Evolutionary conservation across 2,797 vertebrate genomes (phyloP), one percentile per base, ranked within the genome.

Genomic region (Orestias chungarensis): DNA sequence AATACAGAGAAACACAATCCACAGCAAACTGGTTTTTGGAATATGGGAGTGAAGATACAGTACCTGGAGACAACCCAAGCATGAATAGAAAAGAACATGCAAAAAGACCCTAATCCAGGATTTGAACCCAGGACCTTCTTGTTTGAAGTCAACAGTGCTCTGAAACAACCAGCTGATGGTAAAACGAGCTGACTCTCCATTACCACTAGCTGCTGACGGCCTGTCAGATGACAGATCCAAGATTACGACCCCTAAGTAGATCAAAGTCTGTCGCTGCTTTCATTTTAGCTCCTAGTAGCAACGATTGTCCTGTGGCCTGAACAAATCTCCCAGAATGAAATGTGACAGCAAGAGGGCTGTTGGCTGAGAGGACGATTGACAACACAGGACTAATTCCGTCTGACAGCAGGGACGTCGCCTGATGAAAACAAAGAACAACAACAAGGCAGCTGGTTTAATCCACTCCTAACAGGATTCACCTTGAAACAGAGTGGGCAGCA

Each of bases 361-460:
- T 64, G 25, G 42, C 70, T 49, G 61, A 66, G 49, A 69, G 66
- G 46, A 62, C 81, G 85, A 83, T 76, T 79, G 86, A 89, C 89
- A 87, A 69, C 81, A 86, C 78, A 86, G 75, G 77, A 38, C 66
- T 89, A 92, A 93, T 84, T 62, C 78, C 68, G 86, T 79, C 70
- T 88, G 90, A 92, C 90, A 90, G 68, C 14, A 17, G 70, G 54
- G 64, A 82, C 76, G 67, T 72, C 89, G 90, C 83, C 84, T 66
- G 85, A 75, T 75, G 73, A 87, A 88, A 89, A 86, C 82, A 85
- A 88, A 85, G 79, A 78, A 67, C 79, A 86, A 84, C 87, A 90
- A 92, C 80, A 84, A 90, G 83, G 87, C 82, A 82, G 71, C 79
- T 74, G 72, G 68, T 82, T 67, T 90, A 91, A 92, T 90, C 88